Evolutionary conservation across 2,888 invertebrate species (phyloP).

Genomic region (Tenthredo scrophulariae): DNA sequence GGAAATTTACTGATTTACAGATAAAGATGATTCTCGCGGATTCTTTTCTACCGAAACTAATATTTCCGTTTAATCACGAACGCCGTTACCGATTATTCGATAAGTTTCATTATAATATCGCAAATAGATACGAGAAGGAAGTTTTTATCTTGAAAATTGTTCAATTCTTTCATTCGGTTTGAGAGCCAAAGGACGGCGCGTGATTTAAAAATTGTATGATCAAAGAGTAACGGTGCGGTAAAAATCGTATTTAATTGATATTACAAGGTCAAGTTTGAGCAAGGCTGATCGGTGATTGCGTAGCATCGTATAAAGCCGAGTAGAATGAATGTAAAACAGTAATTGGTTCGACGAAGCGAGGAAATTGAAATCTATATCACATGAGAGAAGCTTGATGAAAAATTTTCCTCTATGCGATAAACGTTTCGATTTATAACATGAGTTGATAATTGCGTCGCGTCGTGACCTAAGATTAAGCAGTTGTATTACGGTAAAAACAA

Average conservation of each 20-base stretch:
- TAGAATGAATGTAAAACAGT: neutral
- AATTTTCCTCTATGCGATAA: neutral
- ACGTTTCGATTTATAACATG: neutral
- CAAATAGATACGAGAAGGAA: too few relatives aligned
- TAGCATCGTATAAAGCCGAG: neutral
- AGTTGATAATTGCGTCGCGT: neutral
- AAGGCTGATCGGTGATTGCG: slow-evolving; percentile 2
- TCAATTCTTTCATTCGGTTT: neutral
- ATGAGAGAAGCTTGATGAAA: neutral
- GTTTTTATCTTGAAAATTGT: neutral
- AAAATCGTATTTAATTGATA: neutral
- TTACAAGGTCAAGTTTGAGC: neutral
- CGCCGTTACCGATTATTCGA: neutral
- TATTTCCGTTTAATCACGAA: neutral
- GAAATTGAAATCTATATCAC: neutral
- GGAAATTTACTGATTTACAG: neutral
- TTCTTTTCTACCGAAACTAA: neutral
- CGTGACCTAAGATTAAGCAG: neutral
- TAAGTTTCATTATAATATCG: too few relatives aligned
- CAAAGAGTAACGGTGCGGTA: neutral
- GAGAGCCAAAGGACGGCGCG: neutral
- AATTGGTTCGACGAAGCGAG: neutral
- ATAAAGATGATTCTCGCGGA: neutral
- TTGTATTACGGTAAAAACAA: neutral
- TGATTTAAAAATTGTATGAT: neutral